Conservation (phyloP, 2,888 invertebrate species). For the Tetragonula carbonaria region DNA sequence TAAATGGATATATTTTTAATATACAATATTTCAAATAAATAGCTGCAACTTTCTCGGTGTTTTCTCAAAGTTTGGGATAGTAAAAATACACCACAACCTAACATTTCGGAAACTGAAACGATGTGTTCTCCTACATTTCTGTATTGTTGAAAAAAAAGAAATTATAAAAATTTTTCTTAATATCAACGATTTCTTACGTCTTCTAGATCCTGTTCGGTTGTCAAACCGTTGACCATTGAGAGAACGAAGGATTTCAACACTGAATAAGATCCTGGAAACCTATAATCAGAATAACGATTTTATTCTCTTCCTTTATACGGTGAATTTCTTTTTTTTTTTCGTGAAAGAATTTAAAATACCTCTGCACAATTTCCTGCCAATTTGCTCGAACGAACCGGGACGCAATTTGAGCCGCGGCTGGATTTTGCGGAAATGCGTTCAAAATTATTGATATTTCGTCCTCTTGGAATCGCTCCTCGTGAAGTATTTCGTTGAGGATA, state of each 20-base stretch:
- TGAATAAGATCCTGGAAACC: constrained; percentile 73
- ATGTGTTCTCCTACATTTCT: too few species aligned
- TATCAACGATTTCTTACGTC: constrained; percentile 69
- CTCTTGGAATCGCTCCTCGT: constrained; percentile 68
- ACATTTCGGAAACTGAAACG: too few species aligned
- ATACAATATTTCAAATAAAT: too few species aligned
- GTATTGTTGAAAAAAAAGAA: too few species aligned
- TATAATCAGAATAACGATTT: constrained; percentile 41
- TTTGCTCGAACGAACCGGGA: constrained; percentile 75
- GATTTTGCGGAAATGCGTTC: constrained; percentile 74
- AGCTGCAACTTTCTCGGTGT: too few species aligned
- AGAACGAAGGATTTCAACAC: constrained; percentile 74
- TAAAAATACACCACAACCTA: too few species aligned
- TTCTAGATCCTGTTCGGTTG: constrained; percentile 74
- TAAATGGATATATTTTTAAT: too few species aligned
- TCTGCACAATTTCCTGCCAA: constrained; percentile 75
- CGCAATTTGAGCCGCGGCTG: constrained; percentile 76
- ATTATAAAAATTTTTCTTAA: too few species aligned
- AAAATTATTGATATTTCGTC: constrained; percentile 75
- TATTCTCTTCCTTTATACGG: neutral
- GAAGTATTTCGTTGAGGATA: constrained; percentile 76
- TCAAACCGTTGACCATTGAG: constrained; percentile 74
- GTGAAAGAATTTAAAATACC: constrained; percentile 58
- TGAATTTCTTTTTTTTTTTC: neutral
- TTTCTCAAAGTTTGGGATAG: too few species aligned